Base-by-base conservation (phyloP, 2,888 invertebrate species). In the Stictocephala bisonia region DNA sequence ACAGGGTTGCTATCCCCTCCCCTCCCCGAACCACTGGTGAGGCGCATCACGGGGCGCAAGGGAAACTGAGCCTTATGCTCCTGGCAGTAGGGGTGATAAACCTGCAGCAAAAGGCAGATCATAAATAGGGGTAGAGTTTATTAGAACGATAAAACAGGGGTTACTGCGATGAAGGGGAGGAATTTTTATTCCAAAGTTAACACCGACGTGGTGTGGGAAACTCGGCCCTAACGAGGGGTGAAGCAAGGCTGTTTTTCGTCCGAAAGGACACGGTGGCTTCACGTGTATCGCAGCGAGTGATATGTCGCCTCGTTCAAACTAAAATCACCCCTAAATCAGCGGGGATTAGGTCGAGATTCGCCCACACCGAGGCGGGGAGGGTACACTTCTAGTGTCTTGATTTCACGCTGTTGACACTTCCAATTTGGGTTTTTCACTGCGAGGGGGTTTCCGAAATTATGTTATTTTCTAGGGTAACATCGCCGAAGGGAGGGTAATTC, bases 141-240 rank as follows among this genome's bases (percentile, higher is more conserved):
- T 73, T 73, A 73, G 69, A 73, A 68, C 73, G 73, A 73, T 73
- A 73, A 73, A 73, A 73, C 73, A 73, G 73, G 73, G 73, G 73
- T 73, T 73, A 73, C 24, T 35, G 60, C 60, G 48, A 73, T 60
- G 73, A 73, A 73, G 69, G 73, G 73, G 73, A 73, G 73, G 73
- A 73, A 73, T 73, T 73, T 73, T 73, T 73, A 73, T 73, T 69
- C 51, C 41, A 51, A 48, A 58, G 31, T 73, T 60, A 50, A 60
- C 50, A 50, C 60, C 50, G 64, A 35, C 71, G 60, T 24, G 44
- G 73, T 26, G 51, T 13, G 22, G 73, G 69, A 73, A 69, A 67
- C 68, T 69, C 73, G 73, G 44, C 73, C 73, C 64, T 48, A 69
- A 69, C 50, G 24, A 29, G 15, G 27, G 48, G 20, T 20, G 60